Evolutionary conservation across 2,113 vertebrate genomes (phyloP).

Genomic region (Pelusios castaneus): DNA sequence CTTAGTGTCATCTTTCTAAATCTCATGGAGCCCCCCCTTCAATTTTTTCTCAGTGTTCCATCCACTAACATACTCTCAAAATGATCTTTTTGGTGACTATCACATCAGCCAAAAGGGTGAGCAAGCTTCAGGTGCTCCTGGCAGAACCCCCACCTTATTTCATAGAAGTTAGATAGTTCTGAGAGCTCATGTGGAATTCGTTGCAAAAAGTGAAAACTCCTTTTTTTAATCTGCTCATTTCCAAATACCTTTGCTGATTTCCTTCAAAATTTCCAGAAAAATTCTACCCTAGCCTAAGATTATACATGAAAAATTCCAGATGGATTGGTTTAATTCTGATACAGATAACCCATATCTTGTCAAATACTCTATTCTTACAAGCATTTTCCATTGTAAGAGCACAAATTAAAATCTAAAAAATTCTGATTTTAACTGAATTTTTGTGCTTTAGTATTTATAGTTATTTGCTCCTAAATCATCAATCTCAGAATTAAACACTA

Average conservation of each 20-base stretch:
- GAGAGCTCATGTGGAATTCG: too few relatives aligned
- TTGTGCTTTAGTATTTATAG: neutral
- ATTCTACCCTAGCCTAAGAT: neutral
- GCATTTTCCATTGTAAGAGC: neutral
- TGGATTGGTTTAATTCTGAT: neutral
- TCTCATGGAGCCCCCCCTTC: too few relatives aligned
- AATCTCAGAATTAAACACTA: neutral
- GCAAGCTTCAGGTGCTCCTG: too few relatives aligned
- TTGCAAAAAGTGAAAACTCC: neutral
- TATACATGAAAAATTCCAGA: neutral
- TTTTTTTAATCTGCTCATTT: neutral
- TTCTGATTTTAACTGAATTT: neutral
- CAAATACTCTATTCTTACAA: neutral
- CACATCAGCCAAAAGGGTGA: too few relatives aligned
- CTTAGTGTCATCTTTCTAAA: too few relatives aligned
- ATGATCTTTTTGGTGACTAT: too few relatives aligned
- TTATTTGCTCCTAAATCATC: neutral
- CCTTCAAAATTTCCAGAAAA: neutral
- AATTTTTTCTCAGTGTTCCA: too few relatives aligned
- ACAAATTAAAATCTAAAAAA: neutral
- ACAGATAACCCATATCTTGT: neutral
- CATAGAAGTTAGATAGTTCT: too few relatives aligned
- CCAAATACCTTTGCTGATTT: neutral
- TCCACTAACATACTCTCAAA: too few relatives aligned
- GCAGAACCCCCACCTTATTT: too few relatives aligned